Base-by-base conservation (phyloP, 2,113 vertebrate species). In the Mesembrinibis cayennensis region DNA sequence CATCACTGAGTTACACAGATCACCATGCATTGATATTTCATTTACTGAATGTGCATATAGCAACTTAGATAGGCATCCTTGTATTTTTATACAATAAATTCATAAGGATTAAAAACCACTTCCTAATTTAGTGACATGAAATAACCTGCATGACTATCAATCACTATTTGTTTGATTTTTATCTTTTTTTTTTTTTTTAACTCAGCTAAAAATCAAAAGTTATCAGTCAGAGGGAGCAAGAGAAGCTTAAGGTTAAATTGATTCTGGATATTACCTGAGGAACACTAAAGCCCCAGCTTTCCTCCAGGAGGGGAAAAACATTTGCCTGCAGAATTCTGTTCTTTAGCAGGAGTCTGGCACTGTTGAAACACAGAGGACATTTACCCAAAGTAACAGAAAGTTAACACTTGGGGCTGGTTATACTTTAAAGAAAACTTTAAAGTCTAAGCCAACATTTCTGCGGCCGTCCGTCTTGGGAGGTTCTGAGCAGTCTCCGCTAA, bases 201-300 rank as follows among this genome's bases (percentile, higher is more conserved):
- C 29, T 58, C 34, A 77, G 32, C 34, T 53, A 22, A 83, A 82
- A 93, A 82, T 66, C 36, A 77, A 32, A 91, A 82, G 22, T 77
- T 88, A 73, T 61, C n/a, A 87, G 65, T 71, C 62, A 66, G 59
- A 80, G 13, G 53, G 16, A 81, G 32, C 38, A 88, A 72, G 6
- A 84, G 26, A 87, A 92, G 79, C 79, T 96, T 94, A 90, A 77
- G 30, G 32, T 90, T 92, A 90, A 92, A 96, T 90, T 53, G 34
- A 92, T 97, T 94, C 55, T 83, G 61, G 67, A 74, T 78, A 66
- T n/a, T 47, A 93, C 42, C 63, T 0, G 3, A 77, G 50, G 92
- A 96, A 93, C 82, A 86, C 58, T 93, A 93, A 93, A 96, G 82
- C 92, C 85, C 9, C 5, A 1, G 42, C 58, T 92, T 91, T 90